Evolutionary conservation across 1,140 invertebrate species (phyloP), one percentile per base, ranked within the genome.

Genomic region (Eumaeus atala): DNA sequence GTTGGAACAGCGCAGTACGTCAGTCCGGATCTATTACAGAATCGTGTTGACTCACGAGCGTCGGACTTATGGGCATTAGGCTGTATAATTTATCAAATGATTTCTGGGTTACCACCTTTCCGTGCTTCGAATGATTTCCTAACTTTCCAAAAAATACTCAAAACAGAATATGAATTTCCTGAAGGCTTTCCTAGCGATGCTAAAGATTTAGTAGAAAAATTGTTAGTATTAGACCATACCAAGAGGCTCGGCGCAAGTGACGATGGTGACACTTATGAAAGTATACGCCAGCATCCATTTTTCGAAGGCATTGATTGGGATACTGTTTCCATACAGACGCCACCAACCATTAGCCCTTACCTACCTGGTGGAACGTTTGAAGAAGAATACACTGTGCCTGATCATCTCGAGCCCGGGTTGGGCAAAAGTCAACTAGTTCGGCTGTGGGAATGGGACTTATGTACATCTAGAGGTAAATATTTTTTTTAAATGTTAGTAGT

Each of bases 1-100:
- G 97, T 99, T 5, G 98, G 98, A n/a, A 99, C 98, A 11, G 97
- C 98, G 0, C 97, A 99, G 79, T 99, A 99, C 87, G 97, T 99
- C 0, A 98, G 97, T 44, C 98, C 98, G 6, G 98, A 99, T 87
- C 89, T 99, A 11, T 87, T 99, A 3, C 93, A 93, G 33, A 93
- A 96, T 73, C 93, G 95, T 66, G 91, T 90, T 1, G 92, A 94
- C 17, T 93, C 93, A 16, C 91, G 90, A 59, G 92, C 95, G 12
- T 95, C 95, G 6, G 98, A 99, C 88, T 88, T 99, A n/a, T 99
- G 98, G 98, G 98, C 98, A 0, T 89, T 98, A 28, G 98, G 97
- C 5, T 99, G 97, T 83, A 98, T 99, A 56, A 89, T 99, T 42
- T 99, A 97, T 87, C 98, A 99, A 89, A 97, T 99, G 94, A 92